A percentile compares a stretch with the other conserved stretches of the same genome.
Conservation (phyloP, 2,113 vertebrate species). For the Tragelaphus scriptus region DNA sequence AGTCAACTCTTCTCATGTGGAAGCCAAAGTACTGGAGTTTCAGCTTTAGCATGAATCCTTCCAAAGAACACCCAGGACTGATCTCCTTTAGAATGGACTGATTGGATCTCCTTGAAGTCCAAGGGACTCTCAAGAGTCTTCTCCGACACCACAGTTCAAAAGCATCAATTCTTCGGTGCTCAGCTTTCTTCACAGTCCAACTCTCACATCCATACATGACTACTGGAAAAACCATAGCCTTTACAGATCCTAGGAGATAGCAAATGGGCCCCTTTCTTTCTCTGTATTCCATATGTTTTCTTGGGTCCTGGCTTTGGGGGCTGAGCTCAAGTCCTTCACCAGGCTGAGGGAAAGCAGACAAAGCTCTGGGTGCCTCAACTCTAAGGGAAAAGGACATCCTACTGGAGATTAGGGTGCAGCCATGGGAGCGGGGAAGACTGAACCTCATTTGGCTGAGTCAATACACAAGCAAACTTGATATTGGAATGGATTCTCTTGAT, state of each 20-base stretch:
- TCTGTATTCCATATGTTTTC: background rate
- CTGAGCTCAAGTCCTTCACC: slow-evolving; percentile 45
- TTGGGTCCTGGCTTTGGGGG: slow-evolving; percentile 45
- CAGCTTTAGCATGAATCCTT: too few species aligned
- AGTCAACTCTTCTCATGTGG: too few species aligned
- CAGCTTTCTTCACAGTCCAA: too few species aligned
- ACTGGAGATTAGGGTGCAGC: background rate
- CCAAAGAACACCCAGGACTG: too few species aligned
- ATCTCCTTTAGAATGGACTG: too few species aligned
- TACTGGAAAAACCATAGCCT: too few species aligned
- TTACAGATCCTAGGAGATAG: background rate
- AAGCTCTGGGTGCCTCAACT: background rate
- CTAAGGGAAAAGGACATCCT: slow-evolving; percentile 42
- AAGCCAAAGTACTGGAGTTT: too few species aligned
- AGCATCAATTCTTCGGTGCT: too few species aligned
- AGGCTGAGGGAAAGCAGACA: rapidly evolving
- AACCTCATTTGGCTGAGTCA: background rate
- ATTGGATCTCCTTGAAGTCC: too few species aligned
- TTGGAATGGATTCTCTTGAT: background rate
- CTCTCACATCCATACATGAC: too few species aligned
- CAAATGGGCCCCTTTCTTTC: background rate
- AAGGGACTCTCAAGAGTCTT: too few species aligned
- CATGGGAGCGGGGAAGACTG: slow-evolving; percentile 26
- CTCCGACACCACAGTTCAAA: too few species aligned
- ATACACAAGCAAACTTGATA: background rate